Conservation (phyloP, 1,140 invertebrate genomes). For the Trypoxylus dichotomus region DNA sequence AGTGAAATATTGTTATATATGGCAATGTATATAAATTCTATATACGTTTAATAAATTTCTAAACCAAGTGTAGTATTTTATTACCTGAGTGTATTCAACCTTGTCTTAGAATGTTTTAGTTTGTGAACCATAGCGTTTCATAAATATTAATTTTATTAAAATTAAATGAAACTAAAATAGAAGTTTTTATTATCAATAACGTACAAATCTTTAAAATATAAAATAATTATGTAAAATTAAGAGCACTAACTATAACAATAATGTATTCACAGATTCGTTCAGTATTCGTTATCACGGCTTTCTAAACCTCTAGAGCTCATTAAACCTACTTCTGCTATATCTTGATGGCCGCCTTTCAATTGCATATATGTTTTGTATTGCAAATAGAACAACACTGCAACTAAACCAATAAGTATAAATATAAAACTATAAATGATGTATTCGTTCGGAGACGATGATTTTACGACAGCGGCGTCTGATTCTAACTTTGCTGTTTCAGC, state of each 20-base stretch:
- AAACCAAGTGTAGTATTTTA: no score
- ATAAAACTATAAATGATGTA: constrained; percentile 36
- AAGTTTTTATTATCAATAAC: neutral
- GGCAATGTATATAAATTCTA: no score
- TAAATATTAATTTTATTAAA: no score
- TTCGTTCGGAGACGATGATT: neutral
- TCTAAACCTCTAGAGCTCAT: constrained; percentile 38
- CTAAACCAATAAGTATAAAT: constrained; percentile 36
- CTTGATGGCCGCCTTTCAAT: constrained; percentile 26
- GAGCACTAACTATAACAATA: constrained; percentile 14
- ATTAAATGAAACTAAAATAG: neutral
- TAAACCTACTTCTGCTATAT: constrained; percentile 37
- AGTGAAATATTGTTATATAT: no score
- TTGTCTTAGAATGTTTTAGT: no score
- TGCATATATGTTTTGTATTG: constrained; percentile 42
- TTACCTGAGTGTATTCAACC: no score
- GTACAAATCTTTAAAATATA: neutral
- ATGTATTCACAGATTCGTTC: constrained; percentile 30
- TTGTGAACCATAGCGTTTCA: no score
- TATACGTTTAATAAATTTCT: no score
- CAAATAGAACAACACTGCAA: constrained; percentile 43
- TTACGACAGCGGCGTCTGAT: neutral
- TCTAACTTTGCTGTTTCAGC: constrained; percentile 1
- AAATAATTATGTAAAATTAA: constrained; percentile 16
- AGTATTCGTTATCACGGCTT: constrained; percentile 34